Percentiles rank a stretch among this genome's conserved stretches.
phyloP scores from a whole-genome alignment of 2,888 invertebrate species.

The Euplagia quadripunctaria region DNA sequence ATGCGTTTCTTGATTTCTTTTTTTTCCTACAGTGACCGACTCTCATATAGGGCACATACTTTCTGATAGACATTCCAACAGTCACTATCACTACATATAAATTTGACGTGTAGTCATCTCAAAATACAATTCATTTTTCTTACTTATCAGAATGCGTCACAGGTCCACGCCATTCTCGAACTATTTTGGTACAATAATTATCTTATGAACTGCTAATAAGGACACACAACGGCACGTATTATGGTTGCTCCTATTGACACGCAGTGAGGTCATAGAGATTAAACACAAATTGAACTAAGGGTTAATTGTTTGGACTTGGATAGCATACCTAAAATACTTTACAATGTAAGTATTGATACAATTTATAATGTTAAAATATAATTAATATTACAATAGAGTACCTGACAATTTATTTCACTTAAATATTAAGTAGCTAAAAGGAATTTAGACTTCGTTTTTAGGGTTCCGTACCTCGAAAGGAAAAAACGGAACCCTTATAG shows the following conservation, averaged over 20 bases:
- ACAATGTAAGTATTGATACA: too few species aligned
- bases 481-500: too few species aligned
- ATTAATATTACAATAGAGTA: too few species aligned
- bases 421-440: too few species aligned
- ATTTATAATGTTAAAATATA: background rate
- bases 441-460: too few species aligned
- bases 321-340: background rate
- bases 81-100: conserved; percentile 6
- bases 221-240: conserved; percentile 12
- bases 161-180: conserved; percentile 30
- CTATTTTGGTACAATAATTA: conserved; percentile 29
- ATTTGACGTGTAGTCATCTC: conserved; percentile 21
- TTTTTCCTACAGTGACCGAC: background rate
- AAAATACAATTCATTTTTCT: conserved; percentile 30
- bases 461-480: too few species aligned
- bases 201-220: conserved; percentile 22
- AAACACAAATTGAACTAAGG: conserved; percentile 16
- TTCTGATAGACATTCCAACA: background rate
- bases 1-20: background rate
- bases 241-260: conserved; percentile 14
- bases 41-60: background rate
- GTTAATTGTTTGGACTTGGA: background rate
- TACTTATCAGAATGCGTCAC: conserved; percentile 39
- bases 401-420: too few species aligned
- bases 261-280: conserved; percentile 24